A percentile compares a stretch with the other conserved stretches of the same genome.
Conservation (phyloP, 2,888 invertebrate genomes). For the Catocala fraxini region DNA sequence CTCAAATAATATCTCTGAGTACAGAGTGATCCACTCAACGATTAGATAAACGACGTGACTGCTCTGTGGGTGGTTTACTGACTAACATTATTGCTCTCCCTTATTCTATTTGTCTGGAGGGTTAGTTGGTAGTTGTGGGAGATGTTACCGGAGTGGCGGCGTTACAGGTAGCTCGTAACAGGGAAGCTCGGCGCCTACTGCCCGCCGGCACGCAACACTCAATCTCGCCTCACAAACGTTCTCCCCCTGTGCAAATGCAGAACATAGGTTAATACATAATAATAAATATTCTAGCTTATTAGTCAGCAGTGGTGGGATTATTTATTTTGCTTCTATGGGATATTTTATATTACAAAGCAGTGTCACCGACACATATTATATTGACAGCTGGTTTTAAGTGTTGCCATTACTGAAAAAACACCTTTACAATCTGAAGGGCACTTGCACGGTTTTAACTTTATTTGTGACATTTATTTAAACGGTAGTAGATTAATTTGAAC, state of each 20-base stretch:
- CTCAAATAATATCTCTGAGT: slow-evolving; percentile 56
- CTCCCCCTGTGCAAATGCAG: slow-evolving; percentile 89
- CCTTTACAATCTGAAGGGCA: too few species aligned
- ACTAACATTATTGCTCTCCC: slow-evolving; percentile 31
- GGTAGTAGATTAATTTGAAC: too few species aligned
- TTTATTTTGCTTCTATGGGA: too few species aligned
- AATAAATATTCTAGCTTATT: background rate
- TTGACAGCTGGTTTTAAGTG: too few species aligned
- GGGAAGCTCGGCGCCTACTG: slow-evolving; percentile 58
- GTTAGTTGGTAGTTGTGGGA: slow-evolving; percentile 19
- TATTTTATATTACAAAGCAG: too few species aligned
- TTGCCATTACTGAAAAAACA: too few species aligned
- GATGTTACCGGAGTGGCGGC: slow-evolving; percentile 49
- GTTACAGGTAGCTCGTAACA: slow-evolving; percentile 36
- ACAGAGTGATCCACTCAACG: slow-evolving; percentile 24
- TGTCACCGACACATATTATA: too few species aligned
- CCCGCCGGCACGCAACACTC: slow-evolving; percentile 86
- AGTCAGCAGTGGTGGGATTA: too few species aligned
- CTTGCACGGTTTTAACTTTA: too few species aligned
- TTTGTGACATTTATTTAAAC: too few species aligned
- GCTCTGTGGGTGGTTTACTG: slow-evolving; percentile 41
- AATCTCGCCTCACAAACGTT: slow-evolving; percentile 95
- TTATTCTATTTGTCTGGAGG: slow-evolving; percentile 14
- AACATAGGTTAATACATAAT: slow-evolving; percentile 44
- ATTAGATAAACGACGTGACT: slow-evolving; percentile 20